These are phyloP conservation scores for Choreutis nemorana DNA, from an alignment of 2,888 invertebrate species.

Conservation along the genomic window DNA sequence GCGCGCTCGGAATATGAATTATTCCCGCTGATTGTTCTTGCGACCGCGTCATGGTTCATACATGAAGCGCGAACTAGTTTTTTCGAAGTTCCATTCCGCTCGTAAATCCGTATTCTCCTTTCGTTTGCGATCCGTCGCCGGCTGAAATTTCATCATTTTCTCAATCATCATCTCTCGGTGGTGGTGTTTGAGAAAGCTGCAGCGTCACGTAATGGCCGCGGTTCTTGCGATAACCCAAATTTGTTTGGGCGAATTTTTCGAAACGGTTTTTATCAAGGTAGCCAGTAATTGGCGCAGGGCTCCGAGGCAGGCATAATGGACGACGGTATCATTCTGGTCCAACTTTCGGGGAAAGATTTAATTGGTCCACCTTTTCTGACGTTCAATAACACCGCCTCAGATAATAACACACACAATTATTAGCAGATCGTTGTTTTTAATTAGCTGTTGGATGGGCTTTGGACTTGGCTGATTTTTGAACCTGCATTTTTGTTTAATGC, in stretches of 20 bases:
- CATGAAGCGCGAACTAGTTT: conserved; percentile 64
- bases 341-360: conserved; percentile 63
- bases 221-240: conserved; percentile 42
- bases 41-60: conserved; percentile 62
- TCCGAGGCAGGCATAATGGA: conserved; percentile 51
- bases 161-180: conserved; percentile 17
- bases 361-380: conserved; percentile 62
- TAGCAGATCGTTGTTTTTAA: conserved; percentile 55
- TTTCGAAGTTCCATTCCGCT: conserved; percentile 34
- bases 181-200: conserved; percentile 30
- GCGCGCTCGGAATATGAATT: conserved; percentile 65
- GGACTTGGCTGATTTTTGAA: conserved; percentile 20
- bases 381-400: conserved; percentile 54
- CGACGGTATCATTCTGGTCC: conserved; percentile 60
- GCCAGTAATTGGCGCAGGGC: conserved; percentile 51
- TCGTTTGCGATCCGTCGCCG: too few relatives aligned
- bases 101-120: too few relatives aligned
- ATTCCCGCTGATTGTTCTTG: conserved; percentile 62
- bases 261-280: conserved; percentile 46
- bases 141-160: conserved; percentile 1
- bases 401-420: conserved; percentile 56
- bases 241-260: conserved; percentile 47
- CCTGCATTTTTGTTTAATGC: too few relatives aligned
- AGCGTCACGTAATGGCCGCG: conserved; percentile 23
- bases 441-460: conserved; percentile 32